These are phyloP conservation scores for Takifugu ocellatus DNA, from an alignment of 2,797 vertebrate species.

Conservation along the genomic window DNA sequence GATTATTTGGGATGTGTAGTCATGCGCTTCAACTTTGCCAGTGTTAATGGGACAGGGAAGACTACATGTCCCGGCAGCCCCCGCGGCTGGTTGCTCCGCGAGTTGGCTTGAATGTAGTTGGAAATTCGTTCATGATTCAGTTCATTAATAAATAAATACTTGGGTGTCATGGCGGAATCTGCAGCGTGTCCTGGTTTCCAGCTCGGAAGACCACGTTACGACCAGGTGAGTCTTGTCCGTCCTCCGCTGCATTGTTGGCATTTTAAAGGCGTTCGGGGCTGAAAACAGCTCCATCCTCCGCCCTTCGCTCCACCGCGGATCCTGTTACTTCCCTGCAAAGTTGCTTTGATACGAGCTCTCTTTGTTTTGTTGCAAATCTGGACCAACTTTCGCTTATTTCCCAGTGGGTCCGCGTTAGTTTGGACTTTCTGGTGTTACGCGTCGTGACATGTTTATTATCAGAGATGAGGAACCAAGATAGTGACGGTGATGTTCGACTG, in stretches of 20 bases:
- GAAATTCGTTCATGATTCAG: slow-evolving; percentile 56
- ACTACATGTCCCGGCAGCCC: slow-evolving; percentile 71
- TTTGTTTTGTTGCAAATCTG: neutral
- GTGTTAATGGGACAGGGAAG: slow-evolving; percentile 6
- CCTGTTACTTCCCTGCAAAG: slow-evolving; percentile 42
- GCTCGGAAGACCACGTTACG: slow-evolving; percentile 86
- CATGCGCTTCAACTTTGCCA: slow-evolving; percentile 52
- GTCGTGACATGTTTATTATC: too few relatives aligned
- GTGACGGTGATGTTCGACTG: too few relatives aligned
- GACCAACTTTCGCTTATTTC: neutral
- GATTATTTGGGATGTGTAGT: slow-evolving; percentile 65
- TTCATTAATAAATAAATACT: slow-evolving; percentile 69
- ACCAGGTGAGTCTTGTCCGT: slow-evolving; percentile 77
- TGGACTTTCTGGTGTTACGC: neutral
- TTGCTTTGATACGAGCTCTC: slow-evolving; percentile 18
- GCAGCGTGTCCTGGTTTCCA: slow-evolving; percentile 81
- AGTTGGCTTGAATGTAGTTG: slow-evolving; percentile 57
- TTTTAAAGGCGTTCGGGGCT: slow-evolving; percentile 31
- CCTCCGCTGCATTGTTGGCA: slow-evolving; percentile 7
- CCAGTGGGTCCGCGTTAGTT: neutral
- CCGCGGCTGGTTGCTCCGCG: slow-evolving; percentile 43
- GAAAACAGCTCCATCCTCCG: slow-evolving; percentile 31
- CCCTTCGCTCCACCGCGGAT: slow-evolving; percentile 7
- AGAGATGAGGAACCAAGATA: too few relatives aligned
- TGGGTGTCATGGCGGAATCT: slow-evolving; percentile 76